A percentile compares a stretch with the other conserved stretches of the same genome.
phyloP scores from a whole-genome alignment of 2,888 invertebrate genomes.

The Nematopogon swammerdamellus region DNA sequence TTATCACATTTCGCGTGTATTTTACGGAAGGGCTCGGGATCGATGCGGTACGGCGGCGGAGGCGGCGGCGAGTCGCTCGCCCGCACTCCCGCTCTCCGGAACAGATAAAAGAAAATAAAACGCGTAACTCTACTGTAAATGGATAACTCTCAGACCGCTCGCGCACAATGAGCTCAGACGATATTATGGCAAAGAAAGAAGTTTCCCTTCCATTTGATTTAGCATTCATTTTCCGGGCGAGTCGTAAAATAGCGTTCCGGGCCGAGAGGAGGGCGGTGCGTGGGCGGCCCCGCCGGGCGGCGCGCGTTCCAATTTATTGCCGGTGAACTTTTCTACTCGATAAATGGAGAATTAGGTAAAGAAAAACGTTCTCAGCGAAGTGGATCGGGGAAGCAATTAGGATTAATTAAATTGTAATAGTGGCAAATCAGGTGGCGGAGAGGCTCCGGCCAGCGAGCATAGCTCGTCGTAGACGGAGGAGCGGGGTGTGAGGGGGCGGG shows the following conservation, averaged over 20 bases:
- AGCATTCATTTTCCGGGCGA: slow-evolving; percentile 16
- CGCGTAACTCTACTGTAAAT: slow-evolving; percentile 43
- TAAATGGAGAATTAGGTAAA: background rate
- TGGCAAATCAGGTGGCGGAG: background rate
- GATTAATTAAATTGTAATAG: background rate
- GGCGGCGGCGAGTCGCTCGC: slow-evolving; percentile 30
- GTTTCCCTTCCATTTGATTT: slow-evolving; percentile 21
- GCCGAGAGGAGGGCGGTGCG: background rate
- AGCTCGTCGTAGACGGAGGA: background rate
- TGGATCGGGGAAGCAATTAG: background rate
- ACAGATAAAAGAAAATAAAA: slow-evolving; percentile 48
- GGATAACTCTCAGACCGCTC: slow-evolving; percentile 41
- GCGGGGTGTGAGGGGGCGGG: background rate
- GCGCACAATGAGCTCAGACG: slow-evolving; percentile 36
- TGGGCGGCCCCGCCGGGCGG: background rate
- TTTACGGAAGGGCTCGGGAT: slow-evolving; percentile 46
- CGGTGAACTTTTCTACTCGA: background rate
- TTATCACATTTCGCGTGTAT: slow-evolving; percentile 57
- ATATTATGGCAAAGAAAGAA: slow-evolving; percentile 24
- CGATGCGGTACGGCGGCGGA: slow-evolving; percentile 30
- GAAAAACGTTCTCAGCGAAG: background rate
- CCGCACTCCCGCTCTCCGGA: slow-evolving; percentile 26
- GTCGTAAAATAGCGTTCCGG: slow-evolving; percentile 8
- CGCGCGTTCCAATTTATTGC: background rate
- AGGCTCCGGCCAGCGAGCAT: background rate